Base-by-base conservation (phyloP, 2,113 vertebrate genomes). In the Campylorhamphus procurvoides region DNA sequence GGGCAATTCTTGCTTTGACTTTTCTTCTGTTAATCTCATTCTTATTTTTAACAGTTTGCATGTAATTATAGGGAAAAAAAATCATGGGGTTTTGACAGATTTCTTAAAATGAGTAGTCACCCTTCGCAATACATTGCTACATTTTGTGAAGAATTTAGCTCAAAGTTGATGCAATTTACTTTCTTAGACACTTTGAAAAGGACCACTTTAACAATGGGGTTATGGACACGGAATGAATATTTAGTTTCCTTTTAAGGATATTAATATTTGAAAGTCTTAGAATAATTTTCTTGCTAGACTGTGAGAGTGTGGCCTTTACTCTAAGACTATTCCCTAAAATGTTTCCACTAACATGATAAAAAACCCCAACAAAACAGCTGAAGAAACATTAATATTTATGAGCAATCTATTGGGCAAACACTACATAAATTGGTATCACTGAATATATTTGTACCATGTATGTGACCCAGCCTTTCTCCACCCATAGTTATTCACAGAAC, bases 301-400 rank as follows among this genome's bases (percentile, higher is more conserved):
- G 62, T 93, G 33, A 91, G 81, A 95, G 89, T 89, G 6, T 84
- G 68, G 46, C 66, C 69, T 79, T 75, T 81, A 72, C 68, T 87
- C 28, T 79, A 46, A 9, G 22, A 72, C 44, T 91, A 79, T 64
- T 87, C 40, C 60, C 31, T 87, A 59, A 91, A 91, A 82, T 50
- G 47, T 12, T 71, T 25, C 55, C 18, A 80, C 28, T 76, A 58
- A 59, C n/a, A 69, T 33, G 13, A 46, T 63, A 28, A 79, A 87
- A 77, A 82, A 66, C 0, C 1, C 2, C 19, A 37, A 37, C 37
- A 37, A 37, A 37, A 37, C 37, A 80, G 50, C 27, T 68, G 72
- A 96, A 79, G 22, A 93, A 78, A 28, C 1, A 12, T 87, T 93
- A 89, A 91, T 63, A 85, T 94, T 93, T 93, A 91, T 91, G 40